Evolutionary conservation across 2,888 invertebrate genomes (phyloP), one percentile per base, ranked within the genome.

Genomic region (Allacma fusca): DNA sequence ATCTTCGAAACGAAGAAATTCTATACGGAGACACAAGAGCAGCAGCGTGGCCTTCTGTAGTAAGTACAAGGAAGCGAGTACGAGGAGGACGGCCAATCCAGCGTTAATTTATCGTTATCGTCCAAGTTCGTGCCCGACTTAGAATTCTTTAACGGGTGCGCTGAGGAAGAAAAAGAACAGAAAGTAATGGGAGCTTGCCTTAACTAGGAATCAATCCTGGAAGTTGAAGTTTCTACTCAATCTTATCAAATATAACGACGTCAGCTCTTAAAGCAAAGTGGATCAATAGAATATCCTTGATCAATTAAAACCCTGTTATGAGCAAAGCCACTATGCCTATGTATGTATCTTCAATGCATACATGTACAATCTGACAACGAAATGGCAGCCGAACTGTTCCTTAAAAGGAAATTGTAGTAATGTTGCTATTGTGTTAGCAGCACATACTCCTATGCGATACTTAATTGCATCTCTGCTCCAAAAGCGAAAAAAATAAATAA

Each of bases 211-310:
- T 50, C 50, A 50, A 50, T 50, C 50, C 50, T 50, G 4, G 9
- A 50, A 50, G 9, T 50, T 50, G 16, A 12, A 19, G 26, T 23
- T 12, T 24, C 23, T 23, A 24, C 62, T 62, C 4, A 24, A 26
- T 62, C 62, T 62, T 26, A 62, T 62, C 62, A 13, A 24, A 16
- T 21, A 1, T 24, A 62, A 4, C 24, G 62, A 62, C 26, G 62
- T 24, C 23, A 24, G 9, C 24, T 19, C 9, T 24, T 23, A 12
- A 62, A 13, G 62, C 4, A 21, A 62, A 13, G 23, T 24, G 62
- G 62, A 62, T 62, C 62, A 62, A 62, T 62, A 62, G 62, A 62
- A 62, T 62, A 62, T 62, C 62, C 62, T 16, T 62, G 62, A 62
- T 62, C 62, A 62, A 62, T 62, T 62, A 62, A 62, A n/a, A 62